Percentiles rank a stretch among this genome's conserved stretches.
phyloP scores from a whole-genome alignment of 2,797 vertebrate genomes.

The Chloroceryle amazona region DNA sequence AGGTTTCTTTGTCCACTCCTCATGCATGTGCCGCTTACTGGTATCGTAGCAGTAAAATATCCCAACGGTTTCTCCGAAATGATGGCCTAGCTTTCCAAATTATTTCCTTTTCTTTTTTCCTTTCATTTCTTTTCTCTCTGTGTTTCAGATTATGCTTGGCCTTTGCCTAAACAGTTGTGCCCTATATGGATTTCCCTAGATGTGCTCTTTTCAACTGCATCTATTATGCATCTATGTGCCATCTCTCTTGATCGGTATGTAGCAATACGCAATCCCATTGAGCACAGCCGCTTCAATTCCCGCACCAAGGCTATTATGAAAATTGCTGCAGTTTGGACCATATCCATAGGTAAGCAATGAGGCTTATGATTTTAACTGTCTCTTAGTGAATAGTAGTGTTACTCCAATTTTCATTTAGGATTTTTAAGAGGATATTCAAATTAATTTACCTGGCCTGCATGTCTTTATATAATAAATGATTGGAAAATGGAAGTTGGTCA shows the following conservation, averaged over 20 bases:
- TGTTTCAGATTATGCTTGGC: slow-evolving; percentile 94
- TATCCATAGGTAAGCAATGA: slow-evolving; percentile 92
- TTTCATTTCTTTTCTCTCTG: slow-evolving; percentile 73
- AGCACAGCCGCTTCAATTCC: slow-evolving; percentile 99
- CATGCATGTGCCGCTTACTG: background rate
- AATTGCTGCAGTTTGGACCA: slow-evolving; percentile 98
- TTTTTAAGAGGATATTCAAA: background rate
- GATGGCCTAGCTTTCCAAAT: background rate
- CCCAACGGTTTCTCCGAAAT: background rate
- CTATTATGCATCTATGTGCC: slow-evolving; percentile 99
- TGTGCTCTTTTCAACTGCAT: slow-evolving; percentile 97
- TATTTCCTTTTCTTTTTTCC: slow-evolving; percentile 50
- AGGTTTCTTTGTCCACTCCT: background rate
- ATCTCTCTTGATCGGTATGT: slow-evolving; percentile 98
- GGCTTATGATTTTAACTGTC: slow-evolving; percentile 11
- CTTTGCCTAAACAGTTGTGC: slow-evolving; percentile 92
- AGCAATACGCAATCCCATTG: slow-evolving; percentile 98
- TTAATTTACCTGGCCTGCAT: slow-evolving; percentile 32
- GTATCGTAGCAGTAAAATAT: background rate
- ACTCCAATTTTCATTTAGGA: slow-evolving; percentile 29
- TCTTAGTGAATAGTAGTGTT: slow-evolving; percentile 37
- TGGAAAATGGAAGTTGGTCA: background rate
- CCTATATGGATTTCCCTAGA: slow-evolving; percentile 99
- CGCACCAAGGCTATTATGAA: slow-evolving; percentile 99
- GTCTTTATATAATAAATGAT: background rate